These are phyloP conservation scores for Lasioglossum oenotherae DNA, from an alignment of 2,888 invertebrate species.

Conservation along the genomic window DNA sequence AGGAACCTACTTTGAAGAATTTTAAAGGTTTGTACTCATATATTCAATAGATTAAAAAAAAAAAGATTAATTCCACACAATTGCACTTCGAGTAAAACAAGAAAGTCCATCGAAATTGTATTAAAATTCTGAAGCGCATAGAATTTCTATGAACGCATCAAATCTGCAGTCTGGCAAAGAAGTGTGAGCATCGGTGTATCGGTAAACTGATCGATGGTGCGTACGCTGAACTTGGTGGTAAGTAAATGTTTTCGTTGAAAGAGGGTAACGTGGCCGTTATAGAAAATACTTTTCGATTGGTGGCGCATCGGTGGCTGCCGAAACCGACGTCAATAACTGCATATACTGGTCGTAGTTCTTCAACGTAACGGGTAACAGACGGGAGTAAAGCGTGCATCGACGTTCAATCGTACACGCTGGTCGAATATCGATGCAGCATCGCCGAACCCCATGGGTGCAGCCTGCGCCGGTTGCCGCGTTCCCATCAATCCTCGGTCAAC, in stretches of 20 bases:
- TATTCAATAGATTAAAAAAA: too few species aligned
- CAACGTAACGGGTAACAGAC: constrained; percentile 40
- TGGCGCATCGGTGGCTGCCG: neutral
- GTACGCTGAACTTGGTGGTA: neutral
- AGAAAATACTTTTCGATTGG: neutral
- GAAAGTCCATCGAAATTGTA: neutral
- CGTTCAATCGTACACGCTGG: constrained; percentile 73
- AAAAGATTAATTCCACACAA: too few species aligned
- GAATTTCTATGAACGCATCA: neutral
- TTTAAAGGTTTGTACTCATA: too few species aligned
- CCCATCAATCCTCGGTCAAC: constrained; percentile 38
- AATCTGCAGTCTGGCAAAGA: neutral
- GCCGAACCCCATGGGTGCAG: constrained; percentile 22
- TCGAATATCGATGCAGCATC: constrained; percentile 66
- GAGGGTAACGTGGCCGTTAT: neutral
- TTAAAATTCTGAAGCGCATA: neutral
- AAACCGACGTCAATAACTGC: constrained; percentile 19
- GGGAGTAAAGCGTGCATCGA: constrained; percentile 67
- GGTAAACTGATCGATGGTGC: neutral
- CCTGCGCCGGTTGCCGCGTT: constrained; percentile 31
- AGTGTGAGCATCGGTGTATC: neutral
- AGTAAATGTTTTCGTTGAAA: neutral
- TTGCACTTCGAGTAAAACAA: neutral
- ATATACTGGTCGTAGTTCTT: constrained; percentile 36
- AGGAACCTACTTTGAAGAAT: too few species aligned